Evolutionary conservation across 1,140 invertebrate genomes (phyloP).

Genomic region (Scylla paramamosain): DNA sequence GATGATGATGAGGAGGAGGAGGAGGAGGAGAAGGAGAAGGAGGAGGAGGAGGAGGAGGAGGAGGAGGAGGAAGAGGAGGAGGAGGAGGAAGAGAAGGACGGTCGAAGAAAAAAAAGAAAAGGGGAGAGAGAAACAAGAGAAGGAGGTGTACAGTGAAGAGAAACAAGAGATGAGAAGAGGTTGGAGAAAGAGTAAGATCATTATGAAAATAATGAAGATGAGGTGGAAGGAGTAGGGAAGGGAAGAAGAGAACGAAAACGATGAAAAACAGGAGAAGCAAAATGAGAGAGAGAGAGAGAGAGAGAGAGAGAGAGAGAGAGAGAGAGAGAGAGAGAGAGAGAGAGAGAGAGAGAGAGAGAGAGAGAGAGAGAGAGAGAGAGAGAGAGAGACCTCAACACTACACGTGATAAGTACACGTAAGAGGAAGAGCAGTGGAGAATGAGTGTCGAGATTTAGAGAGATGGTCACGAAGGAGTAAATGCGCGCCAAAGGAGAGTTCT

Average conservation of each 20-base stretch:
- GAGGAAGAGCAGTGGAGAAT: too few species aligned
- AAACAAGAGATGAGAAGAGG: background rate
- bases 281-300: conserved; percentile 27
- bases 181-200: background rate
- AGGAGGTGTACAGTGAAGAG: background rate
- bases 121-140: background rate
- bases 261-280: background rate
- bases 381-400: too few species aligned
- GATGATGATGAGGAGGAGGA: background rate
- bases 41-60: background rate
- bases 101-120: background rate
- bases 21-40: background rate
- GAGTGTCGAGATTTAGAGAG: too few species aligned
- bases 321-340: background rate
- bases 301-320: background rate
- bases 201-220: background rate
- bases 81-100: background rate
- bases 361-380: too few species aligned
- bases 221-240: background rate
- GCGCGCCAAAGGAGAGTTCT: too few species aligned
- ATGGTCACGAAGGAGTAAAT: too few species aligned
- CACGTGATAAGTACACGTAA: too few species aligned
- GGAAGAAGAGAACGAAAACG: background rate
- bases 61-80: background rate
- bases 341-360: too few species aligned